These are phyloP conservation scores for Silurus lanzhouensis DNA, from an alignment of 2,797 vertebrate genomes.

Conservation along the genomic window DNA sequence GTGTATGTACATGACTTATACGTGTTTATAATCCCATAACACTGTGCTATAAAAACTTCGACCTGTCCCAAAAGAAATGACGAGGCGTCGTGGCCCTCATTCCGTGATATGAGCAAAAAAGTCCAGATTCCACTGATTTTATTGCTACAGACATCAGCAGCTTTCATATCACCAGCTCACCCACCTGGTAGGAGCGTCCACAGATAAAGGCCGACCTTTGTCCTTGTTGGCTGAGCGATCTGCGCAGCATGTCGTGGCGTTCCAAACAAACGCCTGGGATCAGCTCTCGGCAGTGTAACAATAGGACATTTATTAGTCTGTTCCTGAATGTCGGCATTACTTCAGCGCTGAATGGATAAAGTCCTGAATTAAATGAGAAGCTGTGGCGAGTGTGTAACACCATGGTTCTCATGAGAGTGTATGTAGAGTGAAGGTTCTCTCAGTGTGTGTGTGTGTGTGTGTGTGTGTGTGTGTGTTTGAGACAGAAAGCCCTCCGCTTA, in stretches of 20 bases:
- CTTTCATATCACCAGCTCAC: conserved; percentile 43
- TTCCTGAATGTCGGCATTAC: background rate
- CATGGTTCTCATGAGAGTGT: too few species aligned
- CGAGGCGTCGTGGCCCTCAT: conserved; percentile 19
- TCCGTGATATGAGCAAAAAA: conserved; percentile 33
- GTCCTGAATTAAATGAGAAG: background rate
- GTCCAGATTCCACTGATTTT: conserved; percentile 48
- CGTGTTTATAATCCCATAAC: too few species aligned
- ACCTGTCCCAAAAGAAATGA: background rate
- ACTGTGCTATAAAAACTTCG: conserved; percentile 52
- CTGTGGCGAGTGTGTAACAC: too few species aligned
- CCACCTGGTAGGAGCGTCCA: conserved; percentile 34
- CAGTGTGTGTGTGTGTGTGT: too few species aligned
- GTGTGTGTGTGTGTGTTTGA: too few species aligned
- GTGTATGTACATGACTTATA: too few species aligned
- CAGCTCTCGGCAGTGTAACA: conserved; percentile 8
- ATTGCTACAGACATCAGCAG: conserved; percentile 32
- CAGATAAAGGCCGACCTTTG: conserved; percentile 42
- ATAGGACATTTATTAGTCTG: conserved; percentile 1
- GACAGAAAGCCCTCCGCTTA: too few species aligned
- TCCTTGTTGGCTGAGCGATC: conserved; percentile 30
- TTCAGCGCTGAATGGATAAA: background rate
- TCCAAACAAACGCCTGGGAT: background rate
- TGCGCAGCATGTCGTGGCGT: background rate
- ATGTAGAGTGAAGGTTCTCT: too few species aligned